Base-by-base conservation (phyloP, 2,113 vertebrate genomes). In the Junco hyemalis region DNA sequence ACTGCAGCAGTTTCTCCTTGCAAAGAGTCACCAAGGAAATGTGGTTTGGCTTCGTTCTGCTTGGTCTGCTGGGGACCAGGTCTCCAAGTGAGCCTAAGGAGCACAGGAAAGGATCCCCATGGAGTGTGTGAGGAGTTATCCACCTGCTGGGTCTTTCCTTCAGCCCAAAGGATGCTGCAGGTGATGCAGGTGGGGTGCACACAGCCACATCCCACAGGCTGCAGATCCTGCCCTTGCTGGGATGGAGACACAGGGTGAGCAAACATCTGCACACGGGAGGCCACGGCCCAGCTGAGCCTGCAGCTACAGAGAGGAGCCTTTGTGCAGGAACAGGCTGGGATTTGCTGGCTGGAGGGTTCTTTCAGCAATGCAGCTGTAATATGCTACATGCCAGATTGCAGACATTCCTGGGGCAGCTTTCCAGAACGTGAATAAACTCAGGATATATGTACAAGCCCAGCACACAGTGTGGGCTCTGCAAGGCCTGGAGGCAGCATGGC, bases 391-490 rank as follows among this genome's bases (percentile, higher is more conserved):
- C 66, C 83, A 94, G 79, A 88, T 63, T 83, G 88, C 0, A 95
- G 85, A 93, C 90, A 93, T 94, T 94, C 86, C 94, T 86, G 68
- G 80, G 88, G 76, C 88, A 93, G 79, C 85, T 83, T 88, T 96
- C 88, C 91, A 96, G 86, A 81, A 88, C 1, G 54, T 57, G 82
- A 94, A 82, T 92, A 88, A 93, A 80, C 53, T 82, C 78, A 48
- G 76, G 80, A 77, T 87, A 29, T 33, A 47, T 22, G 60, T 63
- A 81, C 48, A 83, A 81, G 83, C 47, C 53, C 71, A 82, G 45
- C 44, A 16, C 13, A 70, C 25, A 73, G 22, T 17, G 45, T 33
- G 76, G 53, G 66, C 70, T 53, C 74, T 66, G 54, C 59, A 5
- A 56, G 26, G 53, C 60, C 78, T 45, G 70, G 74, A 72, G 72